Evolutionary conservation across 1,140 invertebrate species (phyloP).

Genomic region (honey bee (Apis mellifera)): Amel_HAv3.1 CM009932.2:7418501-7419000

Average conservation of each 20-base stretch:
- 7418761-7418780: no score
- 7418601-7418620: background rate
- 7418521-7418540: background rate
- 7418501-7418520: constrained; percentile 6
- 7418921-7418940: background rate
- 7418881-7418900: background rate
- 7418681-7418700: background rate
- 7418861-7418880: background rate
- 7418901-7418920: background rate
- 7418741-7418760: background rate
- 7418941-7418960: background rate
- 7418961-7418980: background rate
- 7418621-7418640: background rate
- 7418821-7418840: background rate
- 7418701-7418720: background rate
- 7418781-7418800: no score
- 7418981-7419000: background rate
- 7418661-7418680: background rate
- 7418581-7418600: background rate
- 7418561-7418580: no score
- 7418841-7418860: background rate
- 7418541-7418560: no score
- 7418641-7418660: background rate
- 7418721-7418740: background rate
- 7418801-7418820: background rate